Conservation (phyloP, 2,113 vertebrate species). For the Alexandromys fortis region DNA sequence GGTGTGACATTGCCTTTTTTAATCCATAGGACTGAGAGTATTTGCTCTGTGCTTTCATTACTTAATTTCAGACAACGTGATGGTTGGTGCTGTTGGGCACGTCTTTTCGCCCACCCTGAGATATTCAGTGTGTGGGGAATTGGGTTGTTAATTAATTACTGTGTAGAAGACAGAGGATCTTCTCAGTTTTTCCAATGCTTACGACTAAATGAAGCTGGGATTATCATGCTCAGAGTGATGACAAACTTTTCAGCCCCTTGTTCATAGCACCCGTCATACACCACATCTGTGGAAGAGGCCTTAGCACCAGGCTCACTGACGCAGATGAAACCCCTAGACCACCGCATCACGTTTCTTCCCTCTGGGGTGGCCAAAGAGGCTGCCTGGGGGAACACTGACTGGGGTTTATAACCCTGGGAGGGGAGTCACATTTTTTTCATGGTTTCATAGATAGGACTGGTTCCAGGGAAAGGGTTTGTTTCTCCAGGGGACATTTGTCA, state of each 20-base stretch:
- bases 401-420: not conserved
- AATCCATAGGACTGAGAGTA: not conserved
- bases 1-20: not conserved
- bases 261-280: not conserved
- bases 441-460: not conserved
- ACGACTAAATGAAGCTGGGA: not conserved
- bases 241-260: not conserved
- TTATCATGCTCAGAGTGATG: not conserved
- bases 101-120: not conserved
- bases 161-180: not conserved
- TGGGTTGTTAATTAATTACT: conserved; percentile 20
- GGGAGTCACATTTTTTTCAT: not conserved
- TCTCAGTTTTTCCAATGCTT: not conserved
- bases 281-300: not conserved
- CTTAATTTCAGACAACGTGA: not conserved
- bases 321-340: not conserved
- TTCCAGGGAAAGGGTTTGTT: not conserved
- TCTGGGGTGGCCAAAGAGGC: not conserved
- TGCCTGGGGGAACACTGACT: not conserved
- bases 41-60: not conserved
- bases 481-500: not conserved
- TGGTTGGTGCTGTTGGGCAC: not conserved
- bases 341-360: rapidly evolving
- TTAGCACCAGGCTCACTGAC: not conserved
- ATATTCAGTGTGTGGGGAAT: not conserved